These are phyloP conservation scores for Oriolus oriolus DNA, from an alignment of 2,113 vertebrate genomes.

Conservation along the genomic window DNA sequence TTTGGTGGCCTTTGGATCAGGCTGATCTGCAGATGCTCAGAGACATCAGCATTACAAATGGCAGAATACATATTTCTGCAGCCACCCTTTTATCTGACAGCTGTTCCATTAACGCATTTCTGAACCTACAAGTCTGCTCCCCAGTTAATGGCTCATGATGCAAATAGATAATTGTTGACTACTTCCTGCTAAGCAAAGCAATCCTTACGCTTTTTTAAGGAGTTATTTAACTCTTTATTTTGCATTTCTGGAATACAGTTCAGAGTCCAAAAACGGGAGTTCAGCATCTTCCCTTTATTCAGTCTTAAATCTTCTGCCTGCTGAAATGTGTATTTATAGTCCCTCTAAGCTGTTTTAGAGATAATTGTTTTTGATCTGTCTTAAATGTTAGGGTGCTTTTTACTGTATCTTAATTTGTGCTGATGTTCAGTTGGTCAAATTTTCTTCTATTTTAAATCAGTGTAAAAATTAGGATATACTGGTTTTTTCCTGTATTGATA, in stretches of 20 bases:
- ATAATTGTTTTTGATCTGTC: not conserved
- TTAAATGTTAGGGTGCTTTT: not conserved
- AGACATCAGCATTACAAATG: not conserved
- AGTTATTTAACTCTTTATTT: not conserved
- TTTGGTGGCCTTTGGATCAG: not conserved
- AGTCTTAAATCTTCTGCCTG: not conserved
- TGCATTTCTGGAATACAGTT: not conserved
- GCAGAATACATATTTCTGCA: not conserved
- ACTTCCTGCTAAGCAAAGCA: not conserved
- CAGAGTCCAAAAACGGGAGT: not conserved
- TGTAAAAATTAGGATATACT: not conserved
- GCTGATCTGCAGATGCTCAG: not conserved
- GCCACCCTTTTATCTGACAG: constrained; percentile 9
- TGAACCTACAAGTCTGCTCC: not conserved
- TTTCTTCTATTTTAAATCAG: not conserved
- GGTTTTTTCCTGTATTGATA: not conserved
- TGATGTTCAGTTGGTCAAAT: not conserved
- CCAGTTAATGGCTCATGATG: constrained; percentile 7
- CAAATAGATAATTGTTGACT: not conserved
- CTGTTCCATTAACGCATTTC: constrained; percentile 9
- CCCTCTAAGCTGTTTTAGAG: not conserved
- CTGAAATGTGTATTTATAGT: not conserved
- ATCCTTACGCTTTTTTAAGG: not conserved
- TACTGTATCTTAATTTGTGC: not conserved
- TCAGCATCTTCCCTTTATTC: not conserved